phyloP scores from a whole-genome alignment of 2,888 invertebrate species.

The Cataglyphis rosenhaueri region DNA sequence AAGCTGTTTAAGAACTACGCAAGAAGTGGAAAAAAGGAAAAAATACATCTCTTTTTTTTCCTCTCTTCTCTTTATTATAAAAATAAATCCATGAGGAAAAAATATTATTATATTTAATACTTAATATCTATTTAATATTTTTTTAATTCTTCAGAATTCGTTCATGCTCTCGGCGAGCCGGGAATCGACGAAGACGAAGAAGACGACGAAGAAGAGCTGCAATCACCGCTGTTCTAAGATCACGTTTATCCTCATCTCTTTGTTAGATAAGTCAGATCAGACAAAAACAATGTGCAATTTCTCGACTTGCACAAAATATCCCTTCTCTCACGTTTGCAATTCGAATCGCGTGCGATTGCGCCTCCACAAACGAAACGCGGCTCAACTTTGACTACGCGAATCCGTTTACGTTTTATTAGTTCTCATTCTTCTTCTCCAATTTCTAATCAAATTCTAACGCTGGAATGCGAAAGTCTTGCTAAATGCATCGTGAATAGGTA shows the following conservation, averaged over 20 bases:
- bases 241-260: slow-evolving; percentile 66
- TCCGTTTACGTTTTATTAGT: slow-evolving; percentile 42
- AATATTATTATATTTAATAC: background rate
- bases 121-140: background rate
- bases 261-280: slow-evolving; percentile 71
- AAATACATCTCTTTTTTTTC: background rate
- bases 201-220: slow-evolving; percentile 90
- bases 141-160: slow-evolving; percentile 89
- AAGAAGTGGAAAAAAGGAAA: background rate
- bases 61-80: background rate
- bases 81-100: background rate
- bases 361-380: slow-evolving; percentile 44
- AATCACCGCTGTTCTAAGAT: slow-evolving; percentile 81
- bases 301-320: slow-evolving; percentile 41
- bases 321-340: slow-evolving; percentile 65
- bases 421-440: slow-evolving; percentile 34
- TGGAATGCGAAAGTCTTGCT: slow-evolving; percentile 39
- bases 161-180: slow-evolving; percentile 94
- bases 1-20: background rate
- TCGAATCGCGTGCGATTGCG: slow-evolving; percentile 33
- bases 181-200: slow-evolving; percentile 90
- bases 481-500: slow-evolving; percentile 46
- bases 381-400: slow-evolving; percentile 32
- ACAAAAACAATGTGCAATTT: slow-evolving; percentile 46
- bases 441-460: slow-evolving; percentile 37